A percentile compares a stretch with the other conserved stretches of the same genome.
These are phyloP conservation scores for Galemys pyrenaicus DNA, from an alignment of 2,113 vertebrate genomes.

Conservation along the genomic window DNA sequence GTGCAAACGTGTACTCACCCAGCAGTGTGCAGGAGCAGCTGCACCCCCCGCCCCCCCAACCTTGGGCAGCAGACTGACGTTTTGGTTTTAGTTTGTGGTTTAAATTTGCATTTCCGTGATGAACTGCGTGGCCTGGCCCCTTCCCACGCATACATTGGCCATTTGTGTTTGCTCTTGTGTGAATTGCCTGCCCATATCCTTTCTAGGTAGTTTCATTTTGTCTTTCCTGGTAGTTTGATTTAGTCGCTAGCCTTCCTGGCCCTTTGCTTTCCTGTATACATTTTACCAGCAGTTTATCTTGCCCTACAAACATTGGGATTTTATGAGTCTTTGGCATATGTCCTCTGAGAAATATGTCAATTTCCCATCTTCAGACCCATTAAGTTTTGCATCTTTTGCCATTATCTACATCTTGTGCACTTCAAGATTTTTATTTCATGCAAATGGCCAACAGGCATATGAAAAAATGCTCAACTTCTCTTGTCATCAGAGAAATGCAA, in stretches of 20 bases:
- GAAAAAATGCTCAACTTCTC: too few species aligned
- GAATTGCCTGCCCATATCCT: neutral
- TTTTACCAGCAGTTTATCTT: neutral
- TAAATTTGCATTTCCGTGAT: neutral
- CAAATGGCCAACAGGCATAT: too few species aligned
- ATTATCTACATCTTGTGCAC: neutral
- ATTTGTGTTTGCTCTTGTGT: neutral
- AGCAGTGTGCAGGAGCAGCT: too few species aligned
- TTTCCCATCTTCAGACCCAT: neutral
- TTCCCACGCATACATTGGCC: neutral
- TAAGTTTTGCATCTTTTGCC: neutral
- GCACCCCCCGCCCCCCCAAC: fast-evolving
- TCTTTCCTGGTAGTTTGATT: neutral
- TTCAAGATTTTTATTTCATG: neutral
- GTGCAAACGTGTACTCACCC: neutral
- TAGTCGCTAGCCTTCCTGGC: neutral
- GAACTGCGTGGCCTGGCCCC: too few species aligned
- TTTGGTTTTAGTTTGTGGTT: neutral
- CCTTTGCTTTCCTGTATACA: neutral
- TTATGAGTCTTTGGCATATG: neutral
- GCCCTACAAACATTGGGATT: neutral
- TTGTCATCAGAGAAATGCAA: too few species aligned
- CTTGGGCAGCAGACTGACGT: neutral
- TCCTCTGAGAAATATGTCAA: neutral
- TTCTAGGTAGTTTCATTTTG: neutral